Conservation (phyloP, 1,140 invertebrate species). For the Brachystomella parvula region DNA sequence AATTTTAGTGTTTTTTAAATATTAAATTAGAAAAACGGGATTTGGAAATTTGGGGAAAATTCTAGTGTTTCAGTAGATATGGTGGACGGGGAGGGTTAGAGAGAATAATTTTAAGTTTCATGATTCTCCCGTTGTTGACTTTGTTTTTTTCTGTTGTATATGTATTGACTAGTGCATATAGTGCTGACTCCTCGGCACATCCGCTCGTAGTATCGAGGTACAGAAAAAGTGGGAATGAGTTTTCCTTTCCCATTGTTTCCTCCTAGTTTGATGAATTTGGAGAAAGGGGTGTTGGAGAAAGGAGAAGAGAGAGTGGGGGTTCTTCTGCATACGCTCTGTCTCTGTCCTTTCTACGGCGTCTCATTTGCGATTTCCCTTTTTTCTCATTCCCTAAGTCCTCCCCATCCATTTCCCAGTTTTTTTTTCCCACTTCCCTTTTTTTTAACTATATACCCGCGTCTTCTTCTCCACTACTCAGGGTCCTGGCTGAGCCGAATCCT, state of each 20-base stretch:
- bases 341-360: not conserved
- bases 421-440: not conserved
- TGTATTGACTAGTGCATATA: no score
- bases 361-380: not conserved
- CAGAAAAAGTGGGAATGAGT: not conserved
- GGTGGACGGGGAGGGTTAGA: no score
- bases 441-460: not conserved
- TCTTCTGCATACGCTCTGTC: slow-evolving; percentile 30
- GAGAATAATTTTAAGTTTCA: no score
- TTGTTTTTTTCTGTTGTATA: no score
- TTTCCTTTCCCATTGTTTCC: not conserved
- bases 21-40: no score
- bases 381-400: slow-evolving; percentile 8
- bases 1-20: no score
- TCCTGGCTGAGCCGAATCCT: not conserved
- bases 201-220: not conserved
- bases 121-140: no score
- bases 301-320: slow-evolving; percentile 36
- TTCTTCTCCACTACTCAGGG: not conserved
- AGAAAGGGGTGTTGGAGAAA: not conserved
- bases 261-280: not conserved
- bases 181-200: not conserved
- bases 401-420: not conserved
- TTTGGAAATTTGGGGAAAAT: no score
- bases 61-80: no score